Conservation (phyloP, 2,797 vertebrate species). For the Otolemur crassicaudatus region DNA sequence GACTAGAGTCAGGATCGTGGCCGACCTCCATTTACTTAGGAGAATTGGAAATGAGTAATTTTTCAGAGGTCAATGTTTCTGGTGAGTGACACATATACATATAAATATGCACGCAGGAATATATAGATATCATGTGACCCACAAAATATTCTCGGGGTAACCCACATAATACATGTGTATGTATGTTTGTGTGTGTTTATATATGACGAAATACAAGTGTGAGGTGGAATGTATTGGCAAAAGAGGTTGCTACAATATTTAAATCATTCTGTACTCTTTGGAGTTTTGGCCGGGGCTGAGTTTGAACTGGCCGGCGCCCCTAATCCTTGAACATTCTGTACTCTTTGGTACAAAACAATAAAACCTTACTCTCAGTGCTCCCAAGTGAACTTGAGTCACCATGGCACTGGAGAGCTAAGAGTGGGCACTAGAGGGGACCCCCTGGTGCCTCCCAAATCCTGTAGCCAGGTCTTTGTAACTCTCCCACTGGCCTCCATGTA, state of each 20-base stretch:
- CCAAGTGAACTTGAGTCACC: neutral
- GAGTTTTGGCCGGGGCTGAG: no score
- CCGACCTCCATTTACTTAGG: neutral
- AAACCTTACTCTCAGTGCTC: neutral
- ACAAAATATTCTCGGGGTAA: neutral
- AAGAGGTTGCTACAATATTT: constrained; percentile 25
- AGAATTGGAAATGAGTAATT: neutral
- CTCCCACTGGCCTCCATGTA: neutral
- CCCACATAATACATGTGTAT: neutral
- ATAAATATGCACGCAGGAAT: neutral
- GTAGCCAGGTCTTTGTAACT: neutral
- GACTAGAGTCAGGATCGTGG: constrained; percentile 33
- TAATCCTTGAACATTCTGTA: neutral
- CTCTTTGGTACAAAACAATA: neutral
- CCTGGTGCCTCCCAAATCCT: neutral
- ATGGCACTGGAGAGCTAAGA: neutral
- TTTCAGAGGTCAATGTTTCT: constrained; percentile 40
- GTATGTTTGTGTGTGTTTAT: neutral
- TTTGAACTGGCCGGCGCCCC: no score
- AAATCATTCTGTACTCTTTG: constrained; percentile 29
- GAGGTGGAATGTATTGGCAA: neutral
- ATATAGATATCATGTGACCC: neutral
- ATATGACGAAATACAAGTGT: neutral
- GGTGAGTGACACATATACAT: neutral
- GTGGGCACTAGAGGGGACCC: neutral